These are phyloP conservation scores for Bhutanitis thaidina DNA, from an alignment of 2,888 invertebrate species.

Conservation along the genomic window DNA sequence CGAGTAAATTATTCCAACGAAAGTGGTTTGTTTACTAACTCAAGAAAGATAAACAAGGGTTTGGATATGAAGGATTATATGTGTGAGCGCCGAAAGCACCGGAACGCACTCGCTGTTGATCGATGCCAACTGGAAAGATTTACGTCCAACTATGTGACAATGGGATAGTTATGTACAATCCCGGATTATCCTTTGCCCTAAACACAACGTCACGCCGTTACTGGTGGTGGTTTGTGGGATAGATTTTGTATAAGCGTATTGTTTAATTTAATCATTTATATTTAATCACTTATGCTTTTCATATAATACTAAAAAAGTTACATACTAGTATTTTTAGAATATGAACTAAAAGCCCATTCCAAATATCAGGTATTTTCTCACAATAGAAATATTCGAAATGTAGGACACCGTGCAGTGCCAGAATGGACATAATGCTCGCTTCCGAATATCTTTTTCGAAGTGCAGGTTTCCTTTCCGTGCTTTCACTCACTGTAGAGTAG, in stretches of 20 bases:
- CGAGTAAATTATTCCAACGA: constrained; percentile 72
- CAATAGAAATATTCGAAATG: constrained; percentile 17
- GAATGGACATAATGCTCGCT: constrained; percentile 18
- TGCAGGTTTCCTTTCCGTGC: constrained; percentile 17
- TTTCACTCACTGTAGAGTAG: constrained; percentile 9
- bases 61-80: constrained; percentile 53
- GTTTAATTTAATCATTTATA: too few relatives aligned
- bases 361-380: constrained; percentile 14
- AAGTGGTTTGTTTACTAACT: constrained; percentile 73
- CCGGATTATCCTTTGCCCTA: constrained; percentile 69
- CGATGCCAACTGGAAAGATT: constrained; percentile 66
- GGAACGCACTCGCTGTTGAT: constrained; percentile 53
- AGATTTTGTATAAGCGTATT: too few relatives aligned
- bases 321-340: constrained; percentile 7
- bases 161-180: constrained; percentile 56
- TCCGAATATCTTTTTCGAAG: constrained; percentile 18
- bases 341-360: background rate
- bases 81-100: constrained; percentile 37
- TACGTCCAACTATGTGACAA: constrained; percentile 68
- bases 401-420: constrained; percentile 9
- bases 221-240: constrained; percentile 22
- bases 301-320: background rate
- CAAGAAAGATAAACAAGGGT: constrained; percentile 58
- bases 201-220: constrained; percentile 56
- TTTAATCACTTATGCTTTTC: too few relatives aligned